Evolutionary conservation across 2,888 invertebrate genomes (phyloP), one percentile per base, ranked within the genome.

Genomic region (Petrophora chlorosata): DNA sequence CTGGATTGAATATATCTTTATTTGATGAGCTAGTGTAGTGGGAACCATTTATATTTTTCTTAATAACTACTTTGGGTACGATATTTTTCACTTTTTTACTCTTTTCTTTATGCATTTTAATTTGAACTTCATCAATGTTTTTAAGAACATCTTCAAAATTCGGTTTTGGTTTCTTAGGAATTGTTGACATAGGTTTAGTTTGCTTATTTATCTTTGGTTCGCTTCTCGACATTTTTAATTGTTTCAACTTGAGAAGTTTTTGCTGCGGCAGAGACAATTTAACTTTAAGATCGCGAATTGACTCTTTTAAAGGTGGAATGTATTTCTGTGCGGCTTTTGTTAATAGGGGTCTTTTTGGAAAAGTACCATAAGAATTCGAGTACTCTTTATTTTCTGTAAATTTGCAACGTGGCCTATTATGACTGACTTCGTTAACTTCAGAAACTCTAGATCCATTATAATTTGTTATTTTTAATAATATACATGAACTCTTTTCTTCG

Each of bases 271-370:
- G 76, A 28, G 83, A 72, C 15, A 91, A 73, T 71, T 90, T 82
- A 25, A 90, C 79, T 77, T 88, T 91, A 22, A 91, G 73, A 62
- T 90, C 83, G 32, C 70, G 69, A 39, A 82, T 73, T 13, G 78
- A 69, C 63, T 85, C 84, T 70, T 79, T 83, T 53, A 86, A 57
- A 3, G 91, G 90, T 39, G 91, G 90, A 67, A 91, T 90, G 64
- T 91, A 91, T 75, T 91, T 91, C 73, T 90, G 86, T 41, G 91
- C 91, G 39, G 81, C 91, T 73, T 91, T 91, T 23, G 90, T 91
- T 35, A 90, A 70, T 50, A 91, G 71, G 16, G 85, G 86, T 50
- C 85, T 69, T 56, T 70, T 66, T 22, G 67, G 61, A 34, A 74
- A 72, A 54, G 63, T 71, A 33, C 67, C 58, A 54, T 70, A 68